Evolutionary conservation across 2,113 vertebrate genomes (phyloP), one percentile per base, ranked within the genome.

Genomic region (Scomber colias): DNA sequence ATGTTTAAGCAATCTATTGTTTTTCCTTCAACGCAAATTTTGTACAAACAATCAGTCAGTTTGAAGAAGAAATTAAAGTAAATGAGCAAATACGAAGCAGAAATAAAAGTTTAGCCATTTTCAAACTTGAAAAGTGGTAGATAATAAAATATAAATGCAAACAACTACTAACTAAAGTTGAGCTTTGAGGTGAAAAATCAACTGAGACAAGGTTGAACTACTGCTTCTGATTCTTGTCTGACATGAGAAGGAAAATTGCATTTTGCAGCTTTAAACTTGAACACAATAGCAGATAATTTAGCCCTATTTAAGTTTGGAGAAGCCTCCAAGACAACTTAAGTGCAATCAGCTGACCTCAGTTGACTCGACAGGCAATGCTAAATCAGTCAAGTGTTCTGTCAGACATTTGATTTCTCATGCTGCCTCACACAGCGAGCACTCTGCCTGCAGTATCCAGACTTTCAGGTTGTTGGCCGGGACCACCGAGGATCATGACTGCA

Each of bases 291-390:
- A 35, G 15, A 3, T 11, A 15, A 10, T 44, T 57, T 27, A 13
- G 21, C 16, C 16, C 10, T 4, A 27, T 13, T 44, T 55, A 0
- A 12, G 3, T 13, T 12, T 13, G 17, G 9, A 0, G 46, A 35
- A 6, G 7, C 17, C 24, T 11, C 35, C 48, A 13, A 21, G 53
- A 44, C 6, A 5, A 30, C 49, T 3, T 54, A n/a, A 21, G 67
- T 55, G 46, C 72, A 76, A 80, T 69, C 45, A 35, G 75, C 24
- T 83, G 44, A 21, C 53, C 48, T 72, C 66, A 27, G 63, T 0
- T 46, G 64, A 65, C 3, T 60, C 40, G 5, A 35, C 11, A 10
- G 11, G 19, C 69, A 30, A 1, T 40, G 17, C 55, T 13, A 30
- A 48, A 68, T 77, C 63, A 30, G 24, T 64, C 17, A 1, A 53